Evolutionary conservation across 2,797 vertebrate genomes (phyloP).

Genomic region (Oreortyx pictus): DNA sequence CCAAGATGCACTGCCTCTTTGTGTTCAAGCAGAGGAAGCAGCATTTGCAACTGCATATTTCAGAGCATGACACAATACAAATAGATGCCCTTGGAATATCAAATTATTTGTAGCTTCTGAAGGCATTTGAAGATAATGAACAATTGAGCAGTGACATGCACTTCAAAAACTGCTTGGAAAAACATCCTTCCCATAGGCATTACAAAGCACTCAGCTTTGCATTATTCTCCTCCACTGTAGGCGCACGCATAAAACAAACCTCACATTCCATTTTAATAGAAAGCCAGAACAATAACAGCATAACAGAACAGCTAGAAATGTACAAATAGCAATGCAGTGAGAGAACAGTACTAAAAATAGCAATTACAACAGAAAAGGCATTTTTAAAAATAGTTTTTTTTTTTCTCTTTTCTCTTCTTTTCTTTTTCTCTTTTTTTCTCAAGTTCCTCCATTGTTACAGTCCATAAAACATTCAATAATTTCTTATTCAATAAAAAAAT

Average conservation of each 20-base stretch:
- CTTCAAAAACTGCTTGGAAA: neutral
- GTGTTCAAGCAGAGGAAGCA: neutral
- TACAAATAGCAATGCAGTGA: neutral
- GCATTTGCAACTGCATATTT: neutral
- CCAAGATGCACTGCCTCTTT: neutral
- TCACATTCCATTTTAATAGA: neutral
- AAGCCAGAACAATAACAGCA: neutral
- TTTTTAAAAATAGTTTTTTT: neutral
- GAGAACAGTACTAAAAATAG: neutral
- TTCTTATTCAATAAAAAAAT: neutral
- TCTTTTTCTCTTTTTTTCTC: neutral
- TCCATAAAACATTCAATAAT: neutral
- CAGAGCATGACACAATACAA: neutral
- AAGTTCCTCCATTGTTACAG: neutral
- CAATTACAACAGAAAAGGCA: neutral
- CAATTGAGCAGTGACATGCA: neutral
- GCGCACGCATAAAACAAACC: neutral
- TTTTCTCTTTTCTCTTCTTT: neutral
- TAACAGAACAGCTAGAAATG: neutral
- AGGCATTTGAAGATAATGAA: neutral
- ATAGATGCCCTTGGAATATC: neutral
- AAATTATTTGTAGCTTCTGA: constrained; percentile 16
- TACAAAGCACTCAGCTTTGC: neutral
- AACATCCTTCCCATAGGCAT: neutral
- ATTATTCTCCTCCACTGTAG: neutral